A percentile compares a stretch with the other conserved stretches of the same genome.
phyloP scores from a whole-genome alignment of 2,797 vertebrate genomes.

The Parotocinclus haroldoi region DNA sequence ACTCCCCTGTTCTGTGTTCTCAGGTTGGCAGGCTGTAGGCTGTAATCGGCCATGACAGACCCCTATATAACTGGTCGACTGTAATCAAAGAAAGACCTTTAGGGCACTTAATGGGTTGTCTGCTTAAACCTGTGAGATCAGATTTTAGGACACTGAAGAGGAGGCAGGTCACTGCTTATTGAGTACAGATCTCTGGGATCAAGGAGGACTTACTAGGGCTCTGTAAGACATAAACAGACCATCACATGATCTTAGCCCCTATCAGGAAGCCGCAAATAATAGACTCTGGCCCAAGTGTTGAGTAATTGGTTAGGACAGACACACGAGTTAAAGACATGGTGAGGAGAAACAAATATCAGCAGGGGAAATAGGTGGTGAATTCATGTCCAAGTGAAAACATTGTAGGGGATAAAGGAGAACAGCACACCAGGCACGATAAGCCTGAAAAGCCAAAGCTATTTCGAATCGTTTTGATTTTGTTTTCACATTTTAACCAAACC shows the following conservation, averaged over 20 bases:
- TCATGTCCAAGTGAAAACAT: too few species aligned
- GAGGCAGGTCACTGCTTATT: slow-evolving; percentile 31
- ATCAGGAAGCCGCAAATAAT: slow-evolving; percentile 4
- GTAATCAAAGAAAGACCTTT: slow-evolving; percentile 52
- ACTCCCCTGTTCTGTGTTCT: slow-evolving; percentile 3
- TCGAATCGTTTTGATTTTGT: too few species aligned
- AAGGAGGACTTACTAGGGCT: slow-evolving; percentile 23
- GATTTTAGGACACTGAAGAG: slow-evolving; percentile 19
- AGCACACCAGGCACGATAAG: too few species aligned
- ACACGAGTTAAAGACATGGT: background rate
- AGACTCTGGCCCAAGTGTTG: slow-evolving; percentile 15
- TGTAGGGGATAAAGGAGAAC: background rate
- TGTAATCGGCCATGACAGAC: slow-evolving; percentile 56
- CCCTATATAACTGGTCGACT: slow-evolving; percentile 43
- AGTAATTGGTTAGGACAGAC: slow-evolving; percentile 3
- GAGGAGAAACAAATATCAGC: background rate
- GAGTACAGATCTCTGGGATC: slow-evolving; percentile 33
- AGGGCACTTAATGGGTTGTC: slow-evolving; percentile 54
- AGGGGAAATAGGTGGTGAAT: background rate
- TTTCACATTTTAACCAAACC: too few species aligned
- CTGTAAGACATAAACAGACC: slow-evolving; percentile 9
- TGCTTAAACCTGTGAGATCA: slow-evolving; percentile 53
- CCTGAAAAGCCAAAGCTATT: background rate
- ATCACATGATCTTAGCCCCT: background rate
- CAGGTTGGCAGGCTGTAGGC: slow-evolving; percentile 41